These are phyloP conservation scores for Stramonita haemastoma DNA, from an alignment of 2,888 invertebrate species.

Conservation along the genomic window DNA sequence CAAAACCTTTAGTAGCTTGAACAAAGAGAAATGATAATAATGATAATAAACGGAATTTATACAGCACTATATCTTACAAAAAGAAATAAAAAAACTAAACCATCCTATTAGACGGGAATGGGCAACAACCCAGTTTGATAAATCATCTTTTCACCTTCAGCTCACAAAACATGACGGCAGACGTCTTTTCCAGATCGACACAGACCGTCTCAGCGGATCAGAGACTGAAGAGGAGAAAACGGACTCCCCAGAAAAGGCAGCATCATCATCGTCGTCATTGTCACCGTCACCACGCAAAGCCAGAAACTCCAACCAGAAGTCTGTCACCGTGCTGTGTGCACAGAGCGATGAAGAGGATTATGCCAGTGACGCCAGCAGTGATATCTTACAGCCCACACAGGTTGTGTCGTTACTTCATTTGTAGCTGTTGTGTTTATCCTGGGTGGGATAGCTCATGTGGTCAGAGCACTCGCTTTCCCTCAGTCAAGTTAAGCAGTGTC, in stretches of 20 bases:
- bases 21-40: no score
- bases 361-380: constrained; percentile 64
- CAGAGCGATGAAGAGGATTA: constrained; percentile 53
- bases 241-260: not conserved
- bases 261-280: not conserved
- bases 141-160: not conserved
- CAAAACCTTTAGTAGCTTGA: no score
- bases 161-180: constrained; percentile 2
- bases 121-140: no score
- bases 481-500: no score
- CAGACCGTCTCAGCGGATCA: not conserved
- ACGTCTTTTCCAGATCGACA: constrained; percentile 3
- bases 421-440: no score
- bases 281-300: no score
- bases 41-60: no score
- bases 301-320: not conserved
- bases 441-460: no score
- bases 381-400: constrained; percentile 66
- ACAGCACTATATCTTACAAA: no score
- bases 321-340: not conserved
- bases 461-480: no score
- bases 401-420: constrained; percentile 40
- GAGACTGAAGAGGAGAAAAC: not conserved
- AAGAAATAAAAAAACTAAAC: no score
- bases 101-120: no score